These are phyloP conservation scores for Clusia tigrina DNA, from an alignment of 2,888 invertebrate genomes.

Conservation along the genomic window DNA sequence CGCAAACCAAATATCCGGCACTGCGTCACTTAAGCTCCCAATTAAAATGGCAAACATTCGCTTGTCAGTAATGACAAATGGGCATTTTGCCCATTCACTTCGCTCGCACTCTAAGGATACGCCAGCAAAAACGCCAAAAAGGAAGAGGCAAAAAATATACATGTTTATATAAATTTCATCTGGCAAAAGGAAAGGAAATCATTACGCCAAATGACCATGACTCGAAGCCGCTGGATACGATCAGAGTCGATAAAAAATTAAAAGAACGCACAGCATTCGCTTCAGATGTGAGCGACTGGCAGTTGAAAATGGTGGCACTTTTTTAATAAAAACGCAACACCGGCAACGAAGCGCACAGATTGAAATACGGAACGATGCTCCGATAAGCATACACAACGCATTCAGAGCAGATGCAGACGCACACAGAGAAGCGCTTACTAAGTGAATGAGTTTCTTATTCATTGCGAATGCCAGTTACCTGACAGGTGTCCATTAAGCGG, in stretches of 20 bases:
- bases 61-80: conserved; percentile 56
- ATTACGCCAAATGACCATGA: conserved; percentile 26
- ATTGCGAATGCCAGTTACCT: not conserved
- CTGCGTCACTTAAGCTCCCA: conserved; percentile 47
- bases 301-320: conserved; percentile 1
- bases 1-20: not conserved
- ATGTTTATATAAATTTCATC: conserved; percentile 20
- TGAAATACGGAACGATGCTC: not conserved
- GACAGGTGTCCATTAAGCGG: conserved; percentile 4
- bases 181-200: conserved; percentile 20
- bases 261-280: not conserved
- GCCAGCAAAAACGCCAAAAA: not conserved
- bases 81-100: conserved; percentile 41
- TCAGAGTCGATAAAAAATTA: not conserved
- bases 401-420: not conserved
- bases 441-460: conserved; percentile 3
- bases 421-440: not conserved
- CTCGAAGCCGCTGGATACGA: conserved; percentile 9
- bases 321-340: conserved; percentile 8
- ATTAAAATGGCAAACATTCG: conserved; percentile 54
- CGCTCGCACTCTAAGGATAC: not conserved
- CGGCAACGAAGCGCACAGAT: not conserved
- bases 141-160: not conserved
- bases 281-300: not conserved
- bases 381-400: not conserved